Evolutionary conservation across 2,888 invertebrate species (phyloP).

Genomic region (Chironomus riparius): DNA sequence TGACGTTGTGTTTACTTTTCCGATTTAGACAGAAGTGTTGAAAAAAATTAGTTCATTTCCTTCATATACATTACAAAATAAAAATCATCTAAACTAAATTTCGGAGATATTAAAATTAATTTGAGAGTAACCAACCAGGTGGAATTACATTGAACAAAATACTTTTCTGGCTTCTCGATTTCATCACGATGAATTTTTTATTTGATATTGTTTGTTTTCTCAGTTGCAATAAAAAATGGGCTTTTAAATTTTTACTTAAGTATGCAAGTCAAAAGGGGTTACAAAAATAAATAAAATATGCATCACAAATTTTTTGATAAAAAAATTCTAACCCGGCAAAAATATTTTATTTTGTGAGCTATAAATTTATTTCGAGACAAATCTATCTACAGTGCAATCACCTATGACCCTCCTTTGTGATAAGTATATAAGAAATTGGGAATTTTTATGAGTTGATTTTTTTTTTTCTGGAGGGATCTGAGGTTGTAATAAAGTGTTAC

Average conservation of each 20-base stretch:
- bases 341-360: background rate
- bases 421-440: background rate
- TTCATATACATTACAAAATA: no score
- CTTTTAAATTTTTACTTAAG: background rate
- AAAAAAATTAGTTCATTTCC: background rate
- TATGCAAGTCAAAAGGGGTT: background rate
- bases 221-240: background rate
- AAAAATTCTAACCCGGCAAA: background rate
- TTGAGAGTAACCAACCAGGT: background rate
- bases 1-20: background rate
- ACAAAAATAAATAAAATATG: background rate
- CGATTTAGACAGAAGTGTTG: background rate
- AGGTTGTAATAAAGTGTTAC: background rate
- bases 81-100: no score
- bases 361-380: background rate
- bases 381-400: slow-evolving; percentile 18
- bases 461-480: background rate
- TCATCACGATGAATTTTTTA: background rate
- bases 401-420: background rate
- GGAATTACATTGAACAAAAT: background rate
- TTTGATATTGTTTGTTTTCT: background rate
- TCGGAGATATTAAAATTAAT: background rate
- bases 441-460: background rate
- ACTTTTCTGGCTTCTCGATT: background rate
- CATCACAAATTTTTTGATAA: background rate